Base-by-base conservation (phyloP, 2,888 invertebrate genomes). In the Oligia strigilis region DNA sequence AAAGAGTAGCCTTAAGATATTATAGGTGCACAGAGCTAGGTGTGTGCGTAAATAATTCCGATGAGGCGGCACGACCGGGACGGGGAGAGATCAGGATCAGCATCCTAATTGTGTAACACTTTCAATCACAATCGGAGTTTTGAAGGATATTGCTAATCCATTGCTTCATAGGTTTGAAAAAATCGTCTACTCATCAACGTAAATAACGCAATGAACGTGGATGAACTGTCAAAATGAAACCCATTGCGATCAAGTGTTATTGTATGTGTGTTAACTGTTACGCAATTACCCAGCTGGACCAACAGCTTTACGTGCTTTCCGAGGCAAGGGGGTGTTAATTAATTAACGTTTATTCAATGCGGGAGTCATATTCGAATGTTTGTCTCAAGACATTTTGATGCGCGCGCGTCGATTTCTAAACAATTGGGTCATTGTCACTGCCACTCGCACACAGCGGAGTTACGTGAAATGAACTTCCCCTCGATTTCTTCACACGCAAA, bases 381-480 rank as follows among this genome's bases (percentile, higher is more conserved):
- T 55, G 40, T 36, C 36, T 64, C 5, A 36, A 14, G 17, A 62
- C 62, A 49, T 46, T 66, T 14, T 29, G 23, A 65, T 29, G 64
- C 78, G 78, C 29, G 8, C 9, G 49, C 81, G 52, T 46, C 40
- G 65, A 6, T 82, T 78, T 29, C 78, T 78, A 75, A 77, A 80
- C 72, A 83, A 40, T 5, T 77, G 46, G 85, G 85, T 84, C 85
- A 85, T 58, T 85, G 85, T 77, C 85, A 85, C 82, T 84, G 74
- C 55, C 84, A 82, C 58, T 69, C 75, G 46, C 65, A 60, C 46
- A 19, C 58, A 6, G 49, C 36, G 29, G 40, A 60, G 70, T 75
- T 74, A n/a, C 67, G 58, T 66, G 72, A 40, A 29, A 49, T 77
- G 76, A 77, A 85, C 82, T 85, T 82, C 79, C 67, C 4, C 60